A percentile compares a stretch with the other conserved stretches of the same genome.
phyloP scores from a whole-genome alignment of 2,113 vertebrate species.

The Saguinus imperator region DNA sequence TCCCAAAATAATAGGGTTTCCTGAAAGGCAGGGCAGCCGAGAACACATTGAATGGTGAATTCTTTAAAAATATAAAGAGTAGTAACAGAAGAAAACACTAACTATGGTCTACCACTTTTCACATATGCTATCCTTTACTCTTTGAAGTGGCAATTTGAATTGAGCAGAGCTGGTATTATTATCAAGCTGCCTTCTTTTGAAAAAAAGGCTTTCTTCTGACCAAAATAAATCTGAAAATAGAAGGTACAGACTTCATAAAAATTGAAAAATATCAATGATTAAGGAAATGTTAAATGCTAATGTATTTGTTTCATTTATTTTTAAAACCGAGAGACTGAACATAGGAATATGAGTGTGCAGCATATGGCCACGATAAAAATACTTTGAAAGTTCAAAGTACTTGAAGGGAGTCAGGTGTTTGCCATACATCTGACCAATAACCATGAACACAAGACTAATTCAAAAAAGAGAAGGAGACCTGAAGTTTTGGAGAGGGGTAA shows the following conservation, averaged over 20 bases:
- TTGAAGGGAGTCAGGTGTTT: background rate
- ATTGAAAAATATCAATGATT: background rate
- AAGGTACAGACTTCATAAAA: background rate
- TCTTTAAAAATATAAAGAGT: background rate
- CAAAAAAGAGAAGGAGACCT: background rate
- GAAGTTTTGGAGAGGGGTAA: background rate
- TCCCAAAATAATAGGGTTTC: background rate
- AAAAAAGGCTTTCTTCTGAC: background rate
- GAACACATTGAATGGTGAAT: background rate
- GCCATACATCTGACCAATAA: background rate
- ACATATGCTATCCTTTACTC: background rate
- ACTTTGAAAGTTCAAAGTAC: background rate
- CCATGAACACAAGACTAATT: background rate
- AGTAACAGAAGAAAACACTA: background rate
- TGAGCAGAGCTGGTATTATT: background rate
- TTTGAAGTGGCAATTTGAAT: background rate
- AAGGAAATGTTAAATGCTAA: background rate
- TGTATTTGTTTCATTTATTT: background rate
- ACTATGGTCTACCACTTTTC: too few relatives aligned
- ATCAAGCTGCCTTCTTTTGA: background rate
- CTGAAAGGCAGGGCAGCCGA: background rate
- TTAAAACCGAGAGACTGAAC: background rate
- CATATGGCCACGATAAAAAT: background rate
- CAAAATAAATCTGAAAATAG: background rate
- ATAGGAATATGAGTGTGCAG: background rate